Percentiles rank a stretch among this genome's conserved stretches.
Conservation (phyloP, 2,797 vertebrate genomes). For the Enteromius trimaculatus region DNA sequence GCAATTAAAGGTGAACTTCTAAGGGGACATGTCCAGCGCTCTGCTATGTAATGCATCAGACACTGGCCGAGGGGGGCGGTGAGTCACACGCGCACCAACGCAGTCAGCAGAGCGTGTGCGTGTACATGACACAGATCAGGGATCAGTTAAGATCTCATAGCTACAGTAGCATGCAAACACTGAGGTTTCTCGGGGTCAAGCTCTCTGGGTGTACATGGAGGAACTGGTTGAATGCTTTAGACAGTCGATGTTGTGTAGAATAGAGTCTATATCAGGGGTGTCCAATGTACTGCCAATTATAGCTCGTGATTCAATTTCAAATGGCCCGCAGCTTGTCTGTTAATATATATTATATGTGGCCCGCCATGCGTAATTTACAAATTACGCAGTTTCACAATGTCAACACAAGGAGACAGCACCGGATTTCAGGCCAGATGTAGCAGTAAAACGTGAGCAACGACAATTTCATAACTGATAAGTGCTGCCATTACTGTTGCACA, state of each 20-base stretch:
- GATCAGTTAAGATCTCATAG: conserved; percentile 30
- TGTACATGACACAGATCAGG: conserved; percentile 23
- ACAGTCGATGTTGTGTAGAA: background rate
- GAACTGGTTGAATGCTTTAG: background rate
- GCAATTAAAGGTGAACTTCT: conserved; percentile 46
- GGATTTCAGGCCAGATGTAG: conserved; percentile 4
- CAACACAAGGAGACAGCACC: background rate
- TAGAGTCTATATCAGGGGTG: background rate
- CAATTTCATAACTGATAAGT: background rate
- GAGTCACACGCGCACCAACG: conserved; percentile 28
- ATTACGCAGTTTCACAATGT: background rate
- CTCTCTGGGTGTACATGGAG: background rate
- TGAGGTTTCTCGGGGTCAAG: conserved; percentile 9
- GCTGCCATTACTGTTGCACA: background rate
- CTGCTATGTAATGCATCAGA: conserved; percentile 39
- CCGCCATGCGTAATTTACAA: background rate
- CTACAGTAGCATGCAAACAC: conserved; percentile 28
- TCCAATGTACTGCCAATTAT: background rate
- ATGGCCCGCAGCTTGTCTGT: background rate
- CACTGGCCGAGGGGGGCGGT: conserved; percentile 24
- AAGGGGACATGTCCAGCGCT: conserved; percentile 10
- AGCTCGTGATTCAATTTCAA: background rate
- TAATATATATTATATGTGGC: background rate
- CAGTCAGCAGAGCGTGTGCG: conserved; percentile 15
- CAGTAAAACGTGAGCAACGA: background rate